Conservation (phyloP, 2,797 vertebrate genomes). For the Synanceia verrucosa region DNA sequence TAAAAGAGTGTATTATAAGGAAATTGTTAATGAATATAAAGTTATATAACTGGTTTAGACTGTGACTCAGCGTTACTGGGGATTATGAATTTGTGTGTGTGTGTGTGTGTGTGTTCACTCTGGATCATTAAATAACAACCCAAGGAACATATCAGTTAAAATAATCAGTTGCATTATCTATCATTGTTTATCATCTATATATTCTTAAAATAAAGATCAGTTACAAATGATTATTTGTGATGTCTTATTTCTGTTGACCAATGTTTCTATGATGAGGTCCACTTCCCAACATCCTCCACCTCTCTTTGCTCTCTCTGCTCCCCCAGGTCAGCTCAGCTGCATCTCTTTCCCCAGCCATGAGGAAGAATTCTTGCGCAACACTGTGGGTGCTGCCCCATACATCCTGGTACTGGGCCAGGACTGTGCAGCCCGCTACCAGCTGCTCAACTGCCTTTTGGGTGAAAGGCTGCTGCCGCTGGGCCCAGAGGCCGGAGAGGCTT, state of each 20-base stretch:
- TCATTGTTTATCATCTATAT: constrained; percentile 1
- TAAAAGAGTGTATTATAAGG: constrained; percentile 10
- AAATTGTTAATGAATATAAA: constrained; percentile 1
- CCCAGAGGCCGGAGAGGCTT: constrained; percentile 74
- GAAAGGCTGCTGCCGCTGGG: constrained; percentile 88
- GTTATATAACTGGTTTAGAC: constrained; percentile 64
- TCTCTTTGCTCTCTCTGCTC: neutral
- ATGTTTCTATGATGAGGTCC: neutral
- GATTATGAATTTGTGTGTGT: constrained; percentile 65
- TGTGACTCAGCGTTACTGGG: constrained; percentile 74
- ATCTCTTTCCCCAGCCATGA: constrained; percentile 91
- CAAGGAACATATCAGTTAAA: neutral
- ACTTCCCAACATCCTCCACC: neutral
- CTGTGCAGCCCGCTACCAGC: constrained; percentile 89
- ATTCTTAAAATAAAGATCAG: neutral
- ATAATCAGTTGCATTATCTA: too few relatives aligned
- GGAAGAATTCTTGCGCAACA: constrained; percentile 91
- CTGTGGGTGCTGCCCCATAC: constrained; percentile 86
- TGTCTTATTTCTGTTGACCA: neutral
- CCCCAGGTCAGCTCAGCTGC: constrained; percentile 86
- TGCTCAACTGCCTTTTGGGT: constrained; percentile 92
- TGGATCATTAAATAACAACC: constrained; percentile 33
- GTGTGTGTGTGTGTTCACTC: constrained; percentile 37
- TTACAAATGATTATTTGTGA: neutral
- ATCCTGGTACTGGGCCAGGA: constrained; percentile 93